phyloP scores from a whole-genome alignment of 2,888 invertebrate species.

The Lithophane socia region DNA sequence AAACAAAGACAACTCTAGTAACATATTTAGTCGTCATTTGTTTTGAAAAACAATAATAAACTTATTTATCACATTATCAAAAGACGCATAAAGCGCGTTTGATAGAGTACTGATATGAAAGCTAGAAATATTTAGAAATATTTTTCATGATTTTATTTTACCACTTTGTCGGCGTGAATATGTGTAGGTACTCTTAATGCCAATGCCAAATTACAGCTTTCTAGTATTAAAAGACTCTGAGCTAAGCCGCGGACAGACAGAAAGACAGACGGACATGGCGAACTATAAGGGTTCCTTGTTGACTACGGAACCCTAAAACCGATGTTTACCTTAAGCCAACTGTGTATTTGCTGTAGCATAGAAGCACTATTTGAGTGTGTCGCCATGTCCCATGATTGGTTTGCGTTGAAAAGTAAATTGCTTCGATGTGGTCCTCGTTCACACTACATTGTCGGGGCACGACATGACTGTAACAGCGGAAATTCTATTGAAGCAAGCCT shows the following conservation, averaged over 20 bases:
- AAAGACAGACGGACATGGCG: too few relatives aligned
- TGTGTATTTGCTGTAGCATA: conserved; percentile 30
- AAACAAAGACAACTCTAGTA: background rate
- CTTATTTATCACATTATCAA: background rate
- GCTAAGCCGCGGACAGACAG: too few relatives aligned
- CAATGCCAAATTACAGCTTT: too few relatives aligned
- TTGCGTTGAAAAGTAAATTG: conserved; percentile 88
- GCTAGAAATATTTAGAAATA: too few relatives aligned
- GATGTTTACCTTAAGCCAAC: conserved; percentile 21
- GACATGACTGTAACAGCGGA: conserved; percentile 33
- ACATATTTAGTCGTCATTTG: background rate
- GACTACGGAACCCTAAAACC: background rate
- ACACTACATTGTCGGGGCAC: conserved; percentile 46
- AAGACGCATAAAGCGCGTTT: background rate
- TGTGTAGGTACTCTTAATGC: too few relatives aligned
- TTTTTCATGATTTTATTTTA: too few relatives aligned
- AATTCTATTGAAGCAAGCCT: conserved; percentile 48
- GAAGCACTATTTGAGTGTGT: conserved; percentile 58
- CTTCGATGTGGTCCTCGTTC: conserved; percentile 71
- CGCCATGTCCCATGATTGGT: conserved; percentile 79
- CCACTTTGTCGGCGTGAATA: too few relatives aligned
- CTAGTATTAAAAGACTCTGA: too few relatives aligned
- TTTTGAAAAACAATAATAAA: background rate
- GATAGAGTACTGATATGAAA: background rate
- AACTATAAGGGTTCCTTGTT: too few relatives aligned